A percentile compares a stretch with the other conserved stretches of the same genome.
phyloP scores from a whole-genome alignment of 2,797 vertebrate species.

The Enteromius thamalakanensis region DNA sequence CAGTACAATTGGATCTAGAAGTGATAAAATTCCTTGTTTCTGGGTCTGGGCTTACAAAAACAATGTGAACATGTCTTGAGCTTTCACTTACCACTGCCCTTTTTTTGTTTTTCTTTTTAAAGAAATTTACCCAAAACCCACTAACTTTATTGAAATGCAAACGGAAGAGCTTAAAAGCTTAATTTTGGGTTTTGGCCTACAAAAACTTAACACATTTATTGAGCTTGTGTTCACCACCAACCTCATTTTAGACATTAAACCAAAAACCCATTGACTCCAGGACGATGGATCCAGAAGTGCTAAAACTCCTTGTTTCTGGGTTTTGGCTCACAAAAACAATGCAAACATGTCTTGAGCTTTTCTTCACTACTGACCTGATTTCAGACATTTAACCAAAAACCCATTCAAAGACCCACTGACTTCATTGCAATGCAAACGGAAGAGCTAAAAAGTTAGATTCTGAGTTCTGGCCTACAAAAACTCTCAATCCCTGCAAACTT shows the following conservation, averaged over 20 bases:
- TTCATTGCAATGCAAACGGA: neutral
- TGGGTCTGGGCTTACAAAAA: neutral
- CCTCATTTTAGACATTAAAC: neutral
- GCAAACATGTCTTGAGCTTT: neutral
- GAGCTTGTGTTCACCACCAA: too few species aligned
- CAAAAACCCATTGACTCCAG: neutral
- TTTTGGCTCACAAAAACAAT: neutral
- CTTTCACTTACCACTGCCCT: neutral
- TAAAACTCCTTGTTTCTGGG: neutral
- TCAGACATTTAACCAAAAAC: neutral
- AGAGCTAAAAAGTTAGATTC: neutral
- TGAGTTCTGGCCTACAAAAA: conserved; percentile 6
- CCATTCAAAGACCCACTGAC: neutral
- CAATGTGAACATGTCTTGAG: neutral
- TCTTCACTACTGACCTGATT: neutral
- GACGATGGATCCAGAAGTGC: neutral
- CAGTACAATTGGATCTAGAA: neutral
- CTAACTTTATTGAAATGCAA: neutral
- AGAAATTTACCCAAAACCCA: neutral
- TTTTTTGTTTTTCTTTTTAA: too few species aligned
- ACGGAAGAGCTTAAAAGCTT: neutral
- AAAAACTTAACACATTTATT: neutral
- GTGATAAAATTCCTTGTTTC: neutral
- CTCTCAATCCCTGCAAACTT: neutral
- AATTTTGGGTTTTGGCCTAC: neutral